Percentiles rank a stretch among this genome's conserved stretches.
These are phyloP conservation scores for Petrocephalus sullivani DNA, from an alignment of 2,797 vertebrate genomes.

Conservation along the genomic window DNA sequence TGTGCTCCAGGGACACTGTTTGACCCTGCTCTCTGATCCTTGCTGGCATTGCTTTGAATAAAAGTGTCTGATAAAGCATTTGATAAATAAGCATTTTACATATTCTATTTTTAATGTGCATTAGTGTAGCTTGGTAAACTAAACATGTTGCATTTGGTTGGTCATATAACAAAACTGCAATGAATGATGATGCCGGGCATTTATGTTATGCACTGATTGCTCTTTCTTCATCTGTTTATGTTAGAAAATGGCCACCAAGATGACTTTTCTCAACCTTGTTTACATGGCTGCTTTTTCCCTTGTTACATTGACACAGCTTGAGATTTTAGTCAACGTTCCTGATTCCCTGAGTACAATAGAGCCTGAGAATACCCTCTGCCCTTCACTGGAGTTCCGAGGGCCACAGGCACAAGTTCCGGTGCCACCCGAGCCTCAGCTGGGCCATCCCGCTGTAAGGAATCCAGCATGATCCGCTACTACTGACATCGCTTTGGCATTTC, in stretches of 20 bases:
- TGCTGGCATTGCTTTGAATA: neutral
- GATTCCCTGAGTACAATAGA: slow-evolving; percentile 58
- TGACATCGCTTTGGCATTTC: neutral
- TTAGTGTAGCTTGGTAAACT: neutral
- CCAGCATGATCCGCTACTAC: neutral
- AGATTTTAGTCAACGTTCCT: slow-evolving; percentile 72
- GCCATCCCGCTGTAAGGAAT: slow-evolving; percentile 68
- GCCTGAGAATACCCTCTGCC: slow-evolving; percentile 57
- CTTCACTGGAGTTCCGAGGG: slow-evolving; percentile 48
- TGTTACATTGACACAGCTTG: slow-evolving; percentile 64
- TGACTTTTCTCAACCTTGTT: neutral
- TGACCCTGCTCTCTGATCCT: neutral
- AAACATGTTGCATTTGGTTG: neutral
- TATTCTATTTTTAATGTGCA: neutral
- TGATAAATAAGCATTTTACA: neutral
- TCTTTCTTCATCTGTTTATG: neutral
- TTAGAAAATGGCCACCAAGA: neutral
- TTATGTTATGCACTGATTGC: neutral
- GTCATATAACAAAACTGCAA: neutral
- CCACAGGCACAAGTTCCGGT: slow-evolving; percentile 49
- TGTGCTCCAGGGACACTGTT: neutral
- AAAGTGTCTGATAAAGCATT: neutral
- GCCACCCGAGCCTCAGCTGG: slow-evolving; percentile 64
- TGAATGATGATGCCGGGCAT: neutral
- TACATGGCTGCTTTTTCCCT: neutral